phyloP scores from a whole-genome alignment of 2,888 invertebrate species.

The Allophyes oxyacanthae region DNA sequence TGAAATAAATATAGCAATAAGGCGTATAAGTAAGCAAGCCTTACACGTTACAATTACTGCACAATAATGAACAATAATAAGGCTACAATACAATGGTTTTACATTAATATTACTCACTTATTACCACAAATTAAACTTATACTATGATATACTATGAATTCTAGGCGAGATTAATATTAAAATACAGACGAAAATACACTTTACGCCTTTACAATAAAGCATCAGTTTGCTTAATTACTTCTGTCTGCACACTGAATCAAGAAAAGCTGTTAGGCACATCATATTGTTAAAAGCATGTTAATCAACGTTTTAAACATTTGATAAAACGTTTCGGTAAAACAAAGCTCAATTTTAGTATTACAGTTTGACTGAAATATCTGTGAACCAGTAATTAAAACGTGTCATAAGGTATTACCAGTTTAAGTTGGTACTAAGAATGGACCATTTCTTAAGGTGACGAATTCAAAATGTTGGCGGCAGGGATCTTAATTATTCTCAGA shows the following conservation, averaged over 20 bases:
- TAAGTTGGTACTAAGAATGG: too few relatives aligned
- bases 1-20: slow-evolving; percentile 67
- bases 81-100: slow-evolving; percentile 22
- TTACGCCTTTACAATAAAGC: slow-evolving; percentile 13
- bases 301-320: background rate
- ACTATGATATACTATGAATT: slow-evolving; percentile 1
- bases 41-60: slow-evolving; percentile 23
- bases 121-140: background rate
- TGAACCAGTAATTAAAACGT: background rate
- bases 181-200: slow-evolving; percentile 22
- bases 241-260: slow-evolving; percentile 18
- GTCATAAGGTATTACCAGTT: background rate
- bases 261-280: slow-evolving; percentile 21
- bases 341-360: background rate
- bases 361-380: slow-evolving; percentile 2
- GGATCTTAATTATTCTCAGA: too few relatives aligned
- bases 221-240: slow-evolving; percentile 8
- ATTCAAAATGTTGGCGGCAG: too few relatives aligned
- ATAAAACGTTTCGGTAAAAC: background rate
- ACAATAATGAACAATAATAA: slow-evolving; percentile 19
- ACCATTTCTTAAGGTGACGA: too few relatives aligned
- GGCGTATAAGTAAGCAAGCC: slow-evolving; percentile 61
- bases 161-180: slow-evolving; percentile 21
- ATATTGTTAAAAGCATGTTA: slow-evolving; percentile 21
- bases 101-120: slow-evolving; percentile 1